Evolutionary conservation across 1,140 invertebrate genomes (phyloP).

Genomic region (Hyphantria cunea): DNA sequence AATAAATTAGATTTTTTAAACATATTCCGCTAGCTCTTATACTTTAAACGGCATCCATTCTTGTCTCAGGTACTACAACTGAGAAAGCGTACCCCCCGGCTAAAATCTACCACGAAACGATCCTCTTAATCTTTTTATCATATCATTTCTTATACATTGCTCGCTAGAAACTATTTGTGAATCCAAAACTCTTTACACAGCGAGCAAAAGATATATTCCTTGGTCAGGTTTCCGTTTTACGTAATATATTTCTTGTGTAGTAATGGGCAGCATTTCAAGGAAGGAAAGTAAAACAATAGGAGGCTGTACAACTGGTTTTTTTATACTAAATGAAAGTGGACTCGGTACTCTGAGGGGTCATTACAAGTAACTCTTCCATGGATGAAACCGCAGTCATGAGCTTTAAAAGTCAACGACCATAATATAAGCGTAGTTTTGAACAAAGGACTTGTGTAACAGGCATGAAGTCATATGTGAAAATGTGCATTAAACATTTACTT

Average conservation of each 20-base stretch:
- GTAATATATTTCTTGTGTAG: neutral
- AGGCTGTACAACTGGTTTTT: constrained; percentile 25
- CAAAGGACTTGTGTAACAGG: too few relatives aligned
- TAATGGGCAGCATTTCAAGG: constrained; percentile 19
- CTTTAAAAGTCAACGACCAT: too few relatives aligned
- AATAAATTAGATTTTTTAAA: neutral
- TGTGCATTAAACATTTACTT: too few relatives aligned
- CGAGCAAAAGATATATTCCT: constrained; percentile 1
- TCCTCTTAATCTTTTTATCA: neutral
- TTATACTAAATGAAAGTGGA: too few relatives aligned
- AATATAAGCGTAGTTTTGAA: too few relatives aligned
- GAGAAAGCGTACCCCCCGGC: constrained; percentile 40
- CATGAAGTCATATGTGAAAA: too few relatives aligned
- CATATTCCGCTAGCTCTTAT: constrained; percentile 7
- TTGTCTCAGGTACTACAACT: constrained; percentile 32
- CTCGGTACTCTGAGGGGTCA: too few relatives aligned
- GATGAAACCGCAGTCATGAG: too few relatives aligned
- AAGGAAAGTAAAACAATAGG: constrained; percentile 34
- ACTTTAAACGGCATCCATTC: constrained; percentile 20
- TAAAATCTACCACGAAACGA: constrained; percentile 18
- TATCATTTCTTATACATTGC: constrained; percentile 9
- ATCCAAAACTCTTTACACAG: neutral
- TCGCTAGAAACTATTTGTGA: neutral
- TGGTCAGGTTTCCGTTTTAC: too few relatives aligned
- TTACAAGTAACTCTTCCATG: too few relatives aligned